phyloP scores from a whole-genome alignment of 2,888 invertebrate genomes.

The Ischnus inquisitorius region DNA sequence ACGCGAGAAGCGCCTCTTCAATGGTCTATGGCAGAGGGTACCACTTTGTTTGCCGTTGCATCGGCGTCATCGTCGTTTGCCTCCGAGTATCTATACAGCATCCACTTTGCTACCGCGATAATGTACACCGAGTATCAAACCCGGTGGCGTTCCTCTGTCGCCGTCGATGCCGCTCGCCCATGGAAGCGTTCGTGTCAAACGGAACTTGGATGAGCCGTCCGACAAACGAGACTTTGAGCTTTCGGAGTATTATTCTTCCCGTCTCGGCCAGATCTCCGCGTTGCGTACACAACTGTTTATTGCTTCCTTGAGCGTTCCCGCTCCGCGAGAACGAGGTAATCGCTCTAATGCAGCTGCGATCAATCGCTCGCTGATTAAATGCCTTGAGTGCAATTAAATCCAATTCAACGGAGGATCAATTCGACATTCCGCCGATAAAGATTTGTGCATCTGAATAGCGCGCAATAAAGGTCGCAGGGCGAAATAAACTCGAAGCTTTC shows the following conservation, averaged over 20 bases:
- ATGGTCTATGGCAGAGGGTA: constrained; percentile 36
- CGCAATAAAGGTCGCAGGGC: background rate
- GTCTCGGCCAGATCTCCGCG: background rate
- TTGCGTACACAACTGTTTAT: constrained; percentile 9
- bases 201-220: constrained; percentile 10
- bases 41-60: constrained; percentile 56
- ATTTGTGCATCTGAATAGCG: background rate
- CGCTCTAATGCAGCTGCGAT: constrained; percentile 1
- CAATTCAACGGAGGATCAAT: background rate
- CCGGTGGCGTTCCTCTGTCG: constrained; percentile 1
- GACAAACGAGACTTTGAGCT: constrained; percentile 44
- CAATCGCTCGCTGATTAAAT: background rate
- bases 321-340: background rate
- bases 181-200: constrained; percentile 42
- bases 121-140: constrained; percentile 34
- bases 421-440: background rate
- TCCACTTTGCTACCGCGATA: constrained; percentile 39
- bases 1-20: constrained; percentile 31
- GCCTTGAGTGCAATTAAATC: background rate
- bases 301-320: background rate
- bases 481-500: background rate
- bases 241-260: background rate
- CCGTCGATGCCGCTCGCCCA: constrained; percentile 36
- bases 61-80: constrained; percentile 36
- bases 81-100: constrained; percentile 11